phyloP scores from a whole-genome alignment of 2,113 vertebrate species.

The Eira barbara region DNA sequence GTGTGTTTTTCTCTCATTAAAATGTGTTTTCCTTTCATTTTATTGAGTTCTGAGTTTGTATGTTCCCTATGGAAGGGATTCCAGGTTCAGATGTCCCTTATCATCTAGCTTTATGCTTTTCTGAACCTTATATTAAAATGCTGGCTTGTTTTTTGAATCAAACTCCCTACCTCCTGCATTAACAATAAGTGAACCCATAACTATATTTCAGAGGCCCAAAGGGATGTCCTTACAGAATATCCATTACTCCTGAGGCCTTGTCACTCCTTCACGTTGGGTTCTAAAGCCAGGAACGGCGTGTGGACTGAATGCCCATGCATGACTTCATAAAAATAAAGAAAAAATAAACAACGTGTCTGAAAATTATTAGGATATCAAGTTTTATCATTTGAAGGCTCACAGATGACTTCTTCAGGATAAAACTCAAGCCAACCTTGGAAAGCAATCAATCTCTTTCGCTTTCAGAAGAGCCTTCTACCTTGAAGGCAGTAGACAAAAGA shows the following conservation, averaged over 20 bases:
- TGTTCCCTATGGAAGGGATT: constrained; percentile 22
- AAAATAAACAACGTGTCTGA: background rate
- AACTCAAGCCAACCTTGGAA: background rate
- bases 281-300: constrained; percentile 49
- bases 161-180: constrained; percentile 73
- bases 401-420: background rate
- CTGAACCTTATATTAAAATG: constrained; percentile 74
- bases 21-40: constrained; percentile 31
- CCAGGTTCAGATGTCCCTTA: background rate
- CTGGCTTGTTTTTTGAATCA: constrained; percentile 65
- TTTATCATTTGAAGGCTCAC: background rate
- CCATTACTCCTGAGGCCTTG: constrained; percentile 63
- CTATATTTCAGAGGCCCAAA: constrained; percentile 65
- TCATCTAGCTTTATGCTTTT: background rate
- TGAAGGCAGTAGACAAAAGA: background rate
- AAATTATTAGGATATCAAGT: background rate
- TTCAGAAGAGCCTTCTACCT: background rate
- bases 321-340: background rate
- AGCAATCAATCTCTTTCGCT: background rate
- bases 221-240: constrained; percentile 67
- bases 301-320: constrained; percentile 44
- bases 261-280: constrained; percentile 60
- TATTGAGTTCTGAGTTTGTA: constrained; percentile 5
- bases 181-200: constrained; percentile 70
- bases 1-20: constrained; percentile 45